Conservation (phyloP, 1,140 invertebrate species). For the Subanguina moxae region DNA sequence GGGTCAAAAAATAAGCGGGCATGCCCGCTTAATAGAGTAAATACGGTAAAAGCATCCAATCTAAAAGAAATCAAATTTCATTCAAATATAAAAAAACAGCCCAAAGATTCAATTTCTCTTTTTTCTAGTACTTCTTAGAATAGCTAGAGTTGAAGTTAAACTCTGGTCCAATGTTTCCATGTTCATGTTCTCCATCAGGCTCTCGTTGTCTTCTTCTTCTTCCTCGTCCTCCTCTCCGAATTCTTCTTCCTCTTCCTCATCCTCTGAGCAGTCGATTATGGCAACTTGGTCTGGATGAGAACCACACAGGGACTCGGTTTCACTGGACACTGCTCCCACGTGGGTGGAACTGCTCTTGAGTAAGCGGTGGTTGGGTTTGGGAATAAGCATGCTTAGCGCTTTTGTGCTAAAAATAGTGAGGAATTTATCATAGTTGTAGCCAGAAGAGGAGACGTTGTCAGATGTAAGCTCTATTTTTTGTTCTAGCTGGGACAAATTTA, state of each 20-base stretch:
- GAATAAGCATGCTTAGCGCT: background rate
- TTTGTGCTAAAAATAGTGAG: background rate
- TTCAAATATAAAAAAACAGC: too few species aligned
- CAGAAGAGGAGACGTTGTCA: background rate
- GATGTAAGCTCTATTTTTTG: slow-evolving; percentile 1
- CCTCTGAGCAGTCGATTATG: background rate
- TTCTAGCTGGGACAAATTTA: background rate
- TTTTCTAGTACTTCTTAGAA: background rate
- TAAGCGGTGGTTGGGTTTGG: background rate
- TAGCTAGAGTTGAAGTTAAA: background rate
- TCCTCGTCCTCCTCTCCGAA: background rate
- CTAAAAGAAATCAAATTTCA: too few species aligned
- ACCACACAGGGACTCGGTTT: too few species aligned
- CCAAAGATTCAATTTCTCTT: background rate
- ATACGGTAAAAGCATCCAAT: too few species aligned
- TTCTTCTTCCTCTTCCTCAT: slow-evolving; percentile 4
- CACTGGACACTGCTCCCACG: background rate
- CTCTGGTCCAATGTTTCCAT: background rate
- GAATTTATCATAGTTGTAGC: background rate
- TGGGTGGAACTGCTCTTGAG: background rate
- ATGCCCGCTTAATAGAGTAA: too few species aligned
- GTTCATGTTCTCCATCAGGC: background rate
- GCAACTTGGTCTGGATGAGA: too few species aligned
- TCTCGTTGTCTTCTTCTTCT: background rate
- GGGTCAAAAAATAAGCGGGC: too few species aligned